Percentiles rank a stretch among this genome's conserved stretches.
phyloP scores from a whole-genome alignment of 2,113 vertebrate species.

The Amazona guildingii region DNA sequence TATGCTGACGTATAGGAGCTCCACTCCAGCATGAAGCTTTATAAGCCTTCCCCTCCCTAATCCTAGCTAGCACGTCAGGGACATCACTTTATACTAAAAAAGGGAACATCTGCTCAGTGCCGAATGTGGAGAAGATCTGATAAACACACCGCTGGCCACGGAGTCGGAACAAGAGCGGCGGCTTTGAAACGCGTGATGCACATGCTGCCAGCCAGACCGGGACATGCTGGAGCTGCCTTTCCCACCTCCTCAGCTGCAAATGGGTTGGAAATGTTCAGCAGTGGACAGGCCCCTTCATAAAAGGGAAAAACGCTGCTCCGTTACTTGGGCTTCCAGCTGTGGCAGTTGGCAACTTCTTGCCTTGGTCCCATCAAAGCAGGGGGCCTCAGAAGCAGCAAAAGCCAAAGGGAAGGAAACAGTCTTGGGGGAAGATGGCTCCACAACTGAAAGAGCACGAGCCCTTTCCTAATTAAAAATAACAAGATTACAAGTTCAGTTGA shows the following conservation, averaged over 20 bases:
- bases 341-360: background rate
- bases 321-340: background rate
- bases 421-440: background rate
- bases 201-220: background rate
- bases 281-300: background rate
- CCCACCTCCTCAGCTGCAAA: background rate
- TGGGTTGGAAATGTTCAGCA: background rate
- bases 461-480: constrained; percentile 66
- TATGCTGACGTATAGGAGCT: background rate
- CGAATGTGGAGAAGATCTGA: constrained; percentile 8
- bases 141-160: background rate
- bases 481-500: constrained; percentile 62
- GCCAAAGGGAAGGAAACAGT: background rate
- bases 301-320: background rate
- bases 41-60: background rate
- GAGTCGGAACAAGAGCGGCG: rapidly evolving
- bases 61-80: background rate
- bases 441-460: background rate
- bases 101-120: constrained; percentile 39
- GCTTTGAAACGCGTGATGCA: rapidly evolving
- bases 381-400: background rate
- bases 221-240: background rate
- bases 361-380: background rate
- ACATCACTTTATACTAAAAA: constrained; percentile 53
- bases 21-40: background rate